Conservation (phyloP, 2,113 vertebrate genomes). For the Equus quagga region DNA sequence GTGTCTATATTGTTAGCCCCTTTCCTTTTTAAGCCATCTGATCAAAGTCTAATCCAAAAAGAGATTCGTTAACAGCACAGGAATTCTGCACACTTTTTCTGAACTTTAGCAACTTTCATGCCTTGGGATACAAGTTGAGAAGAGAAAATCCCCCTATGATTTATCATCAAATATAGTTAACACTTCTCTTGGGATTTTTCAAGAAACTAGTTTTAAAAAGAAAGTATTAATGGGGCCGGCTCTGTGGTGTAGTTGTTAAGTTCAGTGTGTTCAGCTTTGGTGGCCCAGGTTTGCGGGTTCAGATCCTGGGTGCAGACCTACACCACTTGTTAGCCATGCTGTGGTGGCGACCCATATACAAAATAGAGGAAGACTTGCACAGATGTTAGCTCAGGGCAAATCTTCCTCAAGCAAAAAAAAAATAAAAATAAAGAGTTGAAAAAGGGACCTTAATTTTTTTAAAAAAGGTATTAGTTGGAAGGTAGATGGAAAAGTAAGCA, state of each 20-base stretch:
- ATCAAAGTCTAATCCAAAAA: neutral
- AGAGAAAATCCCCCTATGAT: neutral
- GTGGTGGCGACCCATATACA: too few relatives aligned
- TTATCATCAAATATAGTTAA: neutral
- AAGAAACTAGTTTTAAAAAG: neutral
- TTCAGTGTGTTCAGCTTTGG: too few relatives aligned
- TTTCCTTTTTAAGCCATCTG: conserved; percentile 52
- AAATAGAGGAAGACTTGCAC: too few relatives aligned
- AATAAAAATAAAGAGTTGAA: too few relatives aligned
- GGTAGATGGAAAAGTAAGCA: conserved; percentile 12
- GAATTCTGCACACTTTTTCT: neutral
- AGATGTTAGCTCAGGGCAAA: too few relatives aligned
- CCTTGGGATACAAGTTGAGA: neutral
- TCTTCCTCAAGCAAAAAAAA: too few relatives aligned
- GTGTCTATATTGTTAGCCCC: neutral
- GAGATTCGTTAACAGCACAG: neutral
- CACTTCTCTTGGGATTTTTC: neutral
- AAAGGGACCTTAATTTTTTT: neutral
- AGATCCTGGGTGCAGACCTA: too few relatives aligned
- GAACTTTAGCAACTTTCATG: neutral
- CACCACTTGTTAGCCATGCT: too few relatives aligned
- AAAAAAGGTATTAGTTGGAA: neutral
- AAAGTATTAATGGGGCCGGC: too few relatives aligned
- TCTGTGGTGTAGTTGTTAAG: too few relatives aligned
- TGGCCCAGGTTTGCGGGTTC: too few relatives aligned